Evolutionary conservation across 2,888 invertebrate species (phyloP).

Genomic region (Caradrina kadenii): DNA sequence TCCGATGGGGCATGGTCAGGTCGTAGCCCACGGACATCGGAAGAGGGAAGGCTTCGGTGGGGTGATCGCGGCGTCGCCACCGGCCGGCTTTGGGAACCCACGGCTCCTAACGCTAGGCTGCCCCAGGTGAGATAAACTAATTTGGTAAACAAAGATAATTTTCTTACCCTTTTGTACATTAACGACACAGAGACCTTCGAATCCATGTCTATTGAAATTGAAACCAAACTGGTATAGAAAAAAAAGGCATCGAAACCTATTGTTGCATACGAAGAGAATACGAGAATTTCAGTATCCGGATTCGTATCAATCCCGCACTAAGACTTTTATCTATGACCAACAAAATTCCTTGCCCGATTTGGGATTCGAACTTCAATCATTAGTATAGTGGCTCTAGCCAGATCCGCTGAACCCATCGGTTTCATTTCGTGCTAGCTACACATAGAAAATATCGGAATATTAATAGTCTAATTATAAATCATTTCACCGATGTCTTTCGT

Average conservation of each 20-base stretch:
- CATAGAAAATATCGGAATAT: slow-evolving; percentile 30
- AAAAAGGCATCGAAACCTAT: background rate
- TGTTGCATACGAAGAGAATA: background rate
- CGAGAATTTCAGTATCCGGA: too few relatives aligned
- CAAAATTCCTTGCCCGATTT: background rate
- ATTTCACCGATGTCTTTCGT: slow-evolving; percentile 7
- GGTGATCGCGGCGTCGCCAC: slow-evolving; percentile 93
- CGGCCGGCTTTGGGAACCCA: slow-evolving; percentile 92
- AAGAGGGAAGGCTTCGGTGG: slow-evolving; percentile 93
- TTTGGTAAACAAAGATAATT: too few relatives aligned
- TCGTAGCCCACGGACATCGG: slow-evolving; percentile 81
- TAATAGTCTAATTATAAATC: slow-evolving; percentile 44
- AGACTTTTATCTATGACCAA: background rate
- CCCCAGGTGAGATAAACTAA: slow-evolving; percentile 79
- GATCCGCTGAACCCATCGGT: background rate
- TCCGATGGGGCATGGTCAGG: slow-evolving; percentile 82
- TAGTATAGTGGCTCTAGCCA: background rate
- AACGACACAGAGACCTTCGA: background rate
- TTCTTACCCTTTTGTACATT: background rate
- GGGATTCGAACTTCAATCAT: background rate
- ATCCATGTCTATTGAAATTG: background rate
- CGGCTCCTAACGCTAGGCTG: slow-evolving; percentile 85
- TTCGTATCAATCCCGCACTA: background rate
- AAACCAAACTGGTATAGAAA: background rate
- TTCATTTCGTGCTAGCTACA: slow-evolving; percentile 29